Evolutionary conservation across 2,113 vertebrate species (phyloP).

Genomic region (Misgurnus anguillicaudatus): DNA sequence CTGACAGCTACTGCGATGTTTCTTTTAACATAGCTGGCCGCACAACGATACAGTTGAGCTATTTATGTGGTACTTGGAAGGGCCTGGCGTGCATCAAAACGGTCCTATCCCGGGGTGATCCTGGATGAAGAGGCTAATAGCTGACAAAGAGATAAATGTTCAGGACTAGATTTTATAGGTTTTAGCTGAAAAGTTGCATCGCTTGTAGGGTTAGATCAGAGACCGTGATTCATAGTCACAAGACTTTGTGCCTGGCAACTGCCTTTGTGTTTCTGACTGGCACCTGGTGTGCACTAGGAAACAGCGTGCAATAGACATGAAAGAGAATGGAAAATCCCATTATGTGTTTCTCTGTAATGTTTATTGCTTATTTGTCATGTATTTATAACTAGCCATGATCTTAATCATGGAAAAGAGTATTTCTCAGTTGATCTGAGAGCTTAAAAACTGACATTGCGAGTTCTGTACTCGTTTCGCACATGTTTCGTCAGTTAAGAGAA

Average conservation of each 20-base stretch:
- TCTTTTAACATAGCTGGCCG: background rate
- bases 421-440: constrained; percentile 59
- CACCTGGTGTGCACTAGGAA: constrained; percentile 52
- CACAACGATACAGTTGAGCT: background rate
- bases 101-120: background rate
- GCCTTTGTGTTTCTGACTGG: constrained; percentile 21
- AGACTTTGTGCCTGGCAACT: constrained; percentile 26
- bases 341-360: constrained; percentile 18
- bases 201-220: constrained; percentile 42
- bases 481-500: constrained; percentile 17
- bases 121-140: background rate
- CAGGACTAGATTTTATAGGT: background rate
- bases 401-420: background rate
- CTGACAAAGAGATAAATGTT: background rate
- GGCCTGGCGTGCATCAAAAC: background rate
- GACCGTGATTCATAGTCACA: constrained; percentile 44
- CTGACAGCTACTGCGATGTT: constrained; percentile 17
- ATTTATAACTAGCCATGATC: constrained; percentile 29
- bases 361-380: constrained; percentile 17
- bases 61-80: background rate
- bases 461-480: constrained; percentile 14
- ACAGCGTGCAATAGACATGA: constrained; percentile 6
- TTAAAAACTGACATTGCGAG: constrained; percentile 7
- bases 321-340: background rate
- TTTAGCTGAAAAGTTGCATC: constrained; percentile 28